Base-by-base conservation (phyloP, 2,888 invertebrate genomes). In the Caenorhabditis sulstoni region DNA sequence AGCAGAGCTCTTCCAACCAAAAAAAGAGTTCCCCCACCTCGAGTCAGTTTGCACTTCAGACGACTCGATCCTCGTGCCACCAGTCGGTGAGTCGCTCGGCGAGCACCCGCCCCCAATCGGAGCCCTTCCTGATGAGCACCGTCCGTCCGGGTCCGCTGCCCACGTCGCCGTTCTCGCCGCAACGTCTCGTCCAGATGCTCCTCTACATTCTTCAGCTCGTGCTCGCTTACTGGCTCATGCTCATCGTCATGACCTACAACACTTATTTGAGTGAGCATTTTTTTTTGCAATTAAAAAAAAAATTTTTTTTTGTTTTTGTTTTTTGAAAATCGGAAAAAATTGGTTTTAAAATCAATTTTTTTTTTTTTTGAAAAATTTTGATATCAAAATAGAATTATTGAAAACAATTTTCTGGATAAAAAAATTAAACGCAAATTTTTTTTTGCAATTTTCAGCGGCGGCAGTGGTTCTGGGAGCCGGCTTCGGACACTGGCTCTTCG, bases 221-320 rank as follows among this genome's bases (percentile, higher is more conserved):
- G 8, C 76, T 89, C 53, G 89, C 89, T 14, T 89, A 89, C 67
- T 88, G 86, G 85, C 79, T 89, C 23, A 89, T 89, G 89, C 85
- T 89, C 37, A 84, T 88, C 64, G 84, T 83, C 16, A 89, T 89
- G 89, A 89, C 89, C 23, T 89, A 88, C 81, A 89, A 89, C 80
- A 82, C 81, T 16, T 89, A 83, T 58, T 75, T 89, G 59, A 87
- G 85, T 85, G 16, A 64, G 83, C 66, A 66, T 35, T 45, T 58
- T n/a, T n/a, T n/a, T n/a, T n/a, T n/a, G n/a, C 14, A 44, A 35
- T n/a, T 37, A 41, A 11, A 12, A 52, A 50, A 20, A 8, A 18
- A 8, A 14, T 3, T 23, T 14, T 45, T 45, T n/a, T n/a, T n/a
- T n/a, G n/a, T n/a, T n/a, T n/a, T n/a, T n/a, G n/a, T n/a, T n/a